These are phyloP conservation scores for Phyllotis vaccarum DNA, from an alignment of 2,797 vertebrate genomes.

Conservation along the genomic window DNA sequence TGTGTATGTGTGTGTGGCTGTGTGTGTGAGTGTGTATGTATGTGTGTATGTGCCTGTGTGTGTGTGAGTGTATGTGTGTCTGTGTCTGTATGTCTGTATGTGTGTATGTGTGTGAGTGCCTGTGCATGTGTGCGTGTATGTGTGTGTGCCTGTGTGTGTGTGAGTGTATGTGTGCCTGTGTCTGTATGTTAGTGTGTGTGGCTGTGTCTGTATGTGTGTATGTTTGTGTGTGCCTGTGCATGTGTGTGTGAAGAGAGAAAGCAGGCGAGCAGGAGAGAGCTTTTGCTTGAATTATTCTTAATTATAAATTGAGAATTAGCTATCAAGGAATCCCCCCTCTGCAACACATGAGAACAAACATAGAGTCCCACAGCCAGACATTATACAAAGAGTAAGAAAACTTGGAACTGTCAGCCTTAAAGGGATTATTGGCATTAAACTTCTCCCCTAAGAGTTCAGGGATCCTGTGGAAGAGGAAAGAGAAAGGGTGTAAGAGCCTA, in stretches of 20 bases:
- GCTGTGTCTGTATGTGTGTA: too few species aligned
- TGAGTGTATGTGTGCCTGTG: neutral
- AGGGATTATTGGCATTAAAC: too few species aligned
- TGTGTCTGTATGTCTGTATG: accelerated
- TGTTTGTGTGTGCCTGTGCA: too few species aligned
- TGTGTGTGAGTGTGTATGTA: neutral
- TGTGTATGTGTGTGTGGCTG: accelerated
- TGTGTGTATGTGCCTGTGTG: neutral
- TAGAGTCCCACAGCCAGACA: neutral
- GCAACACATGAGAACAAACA: neutral
- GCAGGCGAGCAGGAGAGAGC: neutral
- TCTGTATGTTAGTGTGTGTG: neutral
- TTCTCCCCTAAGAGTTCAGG: neutral
- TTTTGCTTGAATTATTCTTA: constrained; percentile 36
- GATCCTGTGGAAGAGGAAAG: neutral
- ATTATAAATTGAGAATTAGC: constrained; percentile 46
- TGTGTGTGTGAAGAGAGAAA: neutral
- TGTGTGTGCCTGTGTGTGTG: too few species aligned
- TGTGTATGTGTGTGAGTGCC: neutral
- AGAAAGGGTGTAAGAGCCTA: neutral
- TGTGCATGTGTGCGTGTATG: neutral
- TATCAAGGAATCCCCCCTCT: neutral
- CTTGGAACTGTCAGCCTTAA: neutral
- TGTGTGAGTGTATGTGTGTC: too few species aligned
- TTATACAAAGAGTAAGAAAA: neutral